Evolutionary conservation across 2,797 vertebrate species (phyloP).

Genomic region (Euphonia xanthogaster): DNA sequence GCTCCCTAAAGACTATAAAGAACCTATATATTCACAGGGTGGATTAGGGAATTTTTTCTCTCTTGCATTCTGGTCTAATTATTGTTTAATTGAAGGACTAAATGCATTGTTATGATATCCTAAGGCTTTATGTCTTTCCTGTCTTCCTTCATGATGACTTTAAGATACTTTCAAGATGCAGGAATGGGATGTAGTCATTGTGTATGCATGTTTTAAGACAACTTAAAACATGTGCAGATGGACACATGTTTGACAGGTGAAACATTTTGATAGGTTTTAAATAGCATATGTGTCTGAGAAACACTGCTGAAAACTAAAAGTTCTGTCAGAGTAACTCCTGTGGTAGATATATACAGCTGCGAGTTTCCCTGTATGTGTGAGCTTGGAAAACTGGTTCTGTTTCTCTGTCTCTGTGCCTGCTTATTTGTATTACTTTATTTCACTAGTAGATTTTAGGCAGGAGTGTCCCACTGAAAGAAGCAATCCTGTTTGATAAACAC

Average conservation of each 20-base stretch:
- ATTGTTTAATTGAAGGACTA: not conserved
- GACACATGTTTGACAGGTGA: not conserved
- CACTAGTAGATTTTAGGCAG: not conserved
- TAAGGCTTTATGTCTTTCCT: not conserved
- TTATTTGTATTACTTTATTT: not conserved
- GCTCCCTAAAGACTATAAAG: not conserved
- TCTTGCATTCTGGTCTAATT: not conserved
- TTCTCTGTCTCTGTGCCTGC: not conserved
- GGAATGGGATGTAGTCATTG: not conserved
- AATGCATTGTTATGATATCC: not conserved
- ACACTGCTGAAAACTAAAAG: not conserved
- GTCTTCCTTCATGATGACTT: not conserved
- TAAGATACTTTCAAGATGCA: not conserved
- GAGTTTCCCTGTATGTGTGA: not conserved
- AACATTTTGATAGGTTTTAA: conserved; percentile 9
- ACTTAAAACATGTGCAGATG: not conserved
- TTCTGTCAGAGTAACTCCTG: not conserved
- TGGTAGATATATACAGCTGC: not conserved
- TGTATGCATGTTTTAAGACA: not conserved
- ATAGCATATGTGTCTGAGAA: not conserved
- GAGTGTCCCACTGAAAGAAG: not conserved
- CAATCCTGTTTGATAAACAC: not conserved
- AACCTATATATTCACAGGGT: not conserved
- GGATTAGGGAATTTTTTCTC: not conserved
- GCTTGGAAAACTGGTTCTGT: not conserved